A percentile compares a stretch with the other conserved stretches of the same genome.
phyloP scores from a whole-genome alignment of 2,888 invertebrate species.

The Macrosiphum euphorbiae region DNA sequence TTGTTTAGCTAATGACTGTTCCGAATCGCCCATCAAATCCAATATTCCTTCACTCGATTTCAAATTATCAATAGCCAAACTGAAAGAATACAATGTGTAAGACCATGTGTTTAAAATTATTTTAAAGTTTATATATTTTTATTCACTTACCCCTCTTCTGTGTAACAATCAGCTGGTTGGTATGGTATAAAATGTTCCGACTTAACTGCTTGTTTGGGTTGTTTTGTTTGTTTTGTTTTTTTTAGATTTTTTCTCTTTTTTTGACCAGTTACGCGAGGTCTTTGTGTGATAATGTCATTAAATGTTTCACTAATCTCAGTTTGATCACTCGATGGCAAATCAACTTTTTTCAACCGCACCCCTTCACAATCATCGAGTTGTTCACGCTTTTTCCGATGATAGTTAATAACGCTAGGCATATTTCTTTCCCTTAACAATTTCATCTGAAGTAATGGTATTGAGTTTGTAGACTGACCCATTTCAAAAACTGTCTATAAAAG shows the following conservation, averaged over 20 bases:
- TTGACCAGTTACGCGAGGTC: conserved; percentile 64
- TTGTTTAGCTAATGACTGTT: conserved; percentile 74
- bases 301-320: conserved; percentile 68
- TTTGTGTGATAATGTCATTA: conserved; percentile 67
- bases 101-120: neutral
- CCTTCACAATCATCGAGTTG: conserved; percentile 68
- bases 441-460: conserved; percentile 86
- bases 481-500: conserved; percentile 90
- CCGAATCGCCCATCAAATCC: conserved; percentile 87
- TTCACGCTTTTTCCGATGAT: conserved; percentile 71
- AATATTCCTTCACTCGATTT: conserved; percentile 70
- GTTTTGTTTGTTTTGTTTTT: conserved; percentile 46
- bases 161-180: conserved; percentile 85
- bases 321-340: conserved; percentile 66
- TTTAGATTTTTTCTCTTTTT: conserved; percentile 64
- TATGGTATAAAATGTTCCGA: conserved; percentile 91
- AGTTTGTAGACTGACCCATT: conserved; percentile 84
- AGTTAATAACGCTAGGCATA: conserved; percentile 74
- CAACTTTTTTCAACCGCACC: conserved; percentile 47
- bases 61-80: conserved; percentile 61
- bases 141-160: conserved; percentile 80
- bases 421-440: conserved; percentile 86
- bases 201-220: conserved; percentile 71
- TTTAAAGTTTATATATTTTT: conserved; percentile 8
- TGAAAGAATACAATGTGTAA: conserved; percentile 29